These are phyloP conservation scores for Cyprinodon variegatus DNA, from an alignment of 2,113 vertebrate species.

Conservation along the genomic window DNA sequence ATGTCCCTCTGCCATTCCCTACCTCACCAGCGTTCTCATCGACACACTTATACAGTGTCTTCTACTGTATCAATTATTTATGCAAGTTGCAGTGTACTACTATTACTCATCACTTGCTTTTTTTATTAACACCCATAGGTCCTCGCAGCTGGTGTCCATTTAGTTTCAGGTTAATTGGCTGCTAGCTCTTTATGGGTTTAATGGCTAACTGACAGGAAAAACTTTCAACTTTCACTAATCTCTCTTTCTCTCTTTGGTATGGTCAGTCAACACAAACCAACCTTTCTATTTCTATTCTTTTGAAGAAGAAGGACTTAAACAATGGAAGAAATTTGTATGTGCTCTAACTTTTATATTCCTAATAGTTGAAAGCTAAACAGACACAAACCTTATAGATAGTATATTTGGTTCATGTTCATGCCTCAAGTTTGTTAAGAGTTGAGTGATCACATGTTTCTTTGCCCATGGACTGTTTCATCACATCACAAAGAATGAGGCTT, in stretches of 20 bases:
- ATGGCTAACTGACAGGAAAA: conserved; percentile 66
- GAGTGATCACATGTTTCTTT: neutral
- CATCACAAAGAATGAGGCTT: neutral
- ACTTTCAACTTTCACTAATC: conserved; percentile 38
- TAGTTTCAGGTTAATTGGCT: conserved; percentile 46
- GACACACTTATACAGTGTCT: conserved; percentile 1
- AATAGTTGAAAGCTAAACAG: conserved; percentile 18
- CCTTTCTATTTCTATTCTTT: conserved; percentile 25
- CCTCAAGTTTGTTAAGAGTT: neutral
- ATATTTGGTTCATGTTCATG: conserved; percentile 17
- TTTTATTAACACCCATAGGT: conserved; percentile 3
- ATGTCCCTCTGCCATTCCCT: too few species aligned
- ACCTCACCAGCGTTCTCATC: neutral
- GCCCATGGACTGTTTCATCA: neutral
- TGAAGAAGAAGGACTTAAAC: conserved; percentile 42
- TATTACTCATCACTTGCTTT: neutral
- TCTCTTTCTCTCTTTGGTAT: conserved; percentile 12
- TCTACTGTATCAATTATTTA: conserved; percentile 4
- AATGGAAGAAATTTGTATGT: conserved; percentile 25
- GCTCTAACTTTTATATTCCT: conserved; percentile 31
- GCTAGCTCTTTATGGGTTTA: conserved; percentile 58
- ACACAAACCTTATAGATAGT: conserved; percentile 12
- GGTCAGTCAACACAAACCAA: conserved; percentile 26
- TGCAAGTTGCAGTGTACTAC: conserved; percentile 8
- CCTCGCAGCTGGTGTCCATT: conserved; percentile 38